Percentiles rank a stretch among this genome's conserved stretches.
Conservation (phyloP, 2,888 invertebrate species). For the Macropis europaea region DNA sequence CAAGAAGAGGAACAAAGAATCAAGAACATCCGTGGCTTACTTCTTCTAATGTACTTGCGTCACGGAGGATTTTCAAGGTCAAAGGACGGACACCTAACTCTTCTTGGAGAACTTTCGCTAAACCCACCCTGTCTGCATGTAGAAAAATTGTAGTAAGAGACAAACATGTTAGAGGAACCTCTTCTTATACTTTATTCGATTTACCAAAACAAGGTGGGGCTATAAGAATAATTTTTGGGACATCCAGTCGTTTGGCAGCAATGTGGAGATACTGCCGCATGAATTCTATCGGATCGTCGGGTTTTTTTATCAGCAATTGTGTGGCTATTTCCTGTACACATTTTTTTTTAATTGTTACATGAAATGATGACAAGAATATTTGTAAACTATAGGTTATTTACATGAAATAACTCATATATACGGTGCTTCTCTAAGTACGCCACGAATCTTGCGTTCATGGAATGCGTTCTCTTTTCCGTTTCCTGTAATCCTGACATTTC, state of each 20-base stretch:
- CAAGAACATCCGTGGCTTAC: slow-evolving; percentile 5
- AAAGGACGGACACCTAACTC: slow-evolving; percentile 60
- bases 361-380: not conserved
- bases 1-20: not conserved
- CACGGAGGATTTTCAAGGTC: slow-evolving; percentile 51
- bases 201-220: slow-evolving; percentile 80
- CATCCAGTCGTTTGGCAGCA: slow-evolving; percentile 80
- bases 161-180: not conserved
- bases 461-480: slow-evolving; percentile 43
- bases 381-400: slow-evolving; percentile 64
- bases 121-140: slow-evolving; percentile 53
- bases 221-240: slow-evolving; percentile 82
- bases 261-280: slow-evolving; percentile 82
- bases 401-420: slow-evolving; percentile 85
- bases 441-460: slow-evolving; percentile 80
- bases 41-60: not conserved
- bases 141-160: not conserved
- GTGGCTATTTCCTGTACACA: slow-evolving; percentile 82
- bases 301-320: slow-evolving; percentile 83
- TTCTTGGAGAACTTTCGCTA: slow-evolving; percentile 60
- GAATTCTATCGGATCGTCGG: slow-evolving; percentile 84
- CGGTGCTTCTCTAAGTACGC: slow-evolving; percentile 85
- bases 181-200: not conserved
- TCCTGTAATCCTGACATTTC: slow-evolving; percentile 18
- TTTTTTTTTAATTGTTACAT: not conserved